These are phyloP conservation scores for Porites rus DNA, from an alignment of 92 coral and sea anemone species.

Conservation along the genomic window DNA sequence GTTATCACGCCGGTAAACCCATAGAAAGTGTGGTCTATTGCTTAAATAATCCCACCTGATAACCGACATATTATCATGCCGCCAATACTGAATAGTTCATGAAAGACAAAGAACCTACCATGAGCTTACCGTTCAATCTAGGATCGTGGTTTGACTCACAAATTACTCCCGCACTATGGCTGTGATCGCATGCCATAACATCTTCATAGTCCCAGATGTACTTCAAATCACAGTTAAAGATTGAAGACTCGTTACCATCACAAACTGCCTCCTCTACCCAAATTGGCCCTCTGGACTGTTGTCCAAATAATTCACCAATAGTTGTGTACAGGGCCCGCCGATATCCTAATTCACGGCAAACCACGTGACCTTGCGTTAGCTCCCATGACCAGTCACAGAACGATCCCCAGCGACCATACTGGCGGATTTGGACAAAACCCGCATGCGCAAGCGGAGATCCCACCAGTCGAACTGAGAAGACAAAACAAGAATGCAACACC, in stretches of 20 bases:
- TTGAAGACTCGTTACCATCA: constrained; percentile 44
- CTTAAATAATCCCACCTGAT: too few species aligned
- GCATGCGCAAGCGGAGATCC: constrained; percentile 41
- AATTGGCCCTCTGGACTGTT: constrained; percentile 16
- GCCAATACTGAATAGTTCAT: too few species aligned
- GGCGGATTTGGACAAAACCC: constrained; percentile 46
- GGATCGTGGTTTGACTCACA: constrained; percentile 26
- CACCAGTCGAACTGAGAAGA: constrained; percentile 28
- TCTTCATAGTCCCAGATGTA: constrained; percentile 24
- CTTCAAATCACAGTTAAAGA: constrained; percentile 17
- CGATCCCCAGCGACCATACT: constrained; percentile 35
- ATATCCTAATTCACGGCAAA: constrained; percentile 45
- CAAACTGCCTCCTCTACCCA: constrained; percentile 40
- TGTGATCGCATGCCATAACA: neutral
- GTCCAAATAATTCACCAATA: constrained; percentile 26
- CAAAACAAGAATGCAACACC: neutral
- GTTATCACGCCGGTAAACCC: too few species aligned
- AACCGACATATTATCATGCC: too few species aligned
- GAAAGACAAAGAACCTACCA: neutral
- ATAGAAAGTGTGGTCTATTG: too few species aligned
- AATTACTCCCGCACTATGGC: constrained; percentile 30
- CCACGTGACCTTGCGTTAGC: constrained; percentile 44
- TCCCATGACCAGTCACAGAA: constrained; percentile 58
- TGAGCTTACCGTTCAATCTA: constrained; percentile 38
- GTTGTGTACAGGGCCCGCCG: constrained; percentile 33